A percentile compares a stretch with the other conserved stretches of the same genome.
Evolutionary conservation across 2,888 invertebrate species (phyloP).

Genomic region (Drosophila paracracens): DNA sequence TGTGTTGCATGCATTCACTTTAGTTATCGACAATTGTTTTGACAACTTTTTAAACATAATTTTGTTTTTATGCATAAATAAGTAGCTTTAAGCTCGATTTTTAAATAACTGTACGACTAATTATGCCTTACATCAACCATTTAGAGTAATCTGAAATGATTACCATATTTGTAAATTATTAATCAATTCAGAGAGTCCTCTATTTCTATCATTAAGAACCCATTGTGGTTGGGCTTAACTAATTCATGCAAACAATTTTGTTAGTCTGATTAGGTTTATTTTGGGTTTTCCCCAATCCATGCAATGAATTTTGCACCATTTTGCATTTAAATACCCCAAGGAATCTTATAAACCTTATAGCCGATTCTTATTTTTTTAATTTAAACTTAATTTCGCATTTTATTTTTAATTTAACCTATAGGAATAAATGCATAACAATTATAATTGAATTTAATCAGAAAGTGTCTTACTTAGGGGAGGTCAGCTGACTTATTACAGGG

Average conservation of each 20-base stretch:
- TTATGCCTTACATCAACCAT: neutral
- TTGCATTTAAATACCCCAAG: neutral
- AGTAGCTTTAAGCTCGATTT: neutral
- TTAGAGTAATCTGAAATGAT: neutral
- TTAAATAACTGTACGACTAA: too few species aligned
- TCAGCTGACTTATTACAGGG: conserved; percentile 1
- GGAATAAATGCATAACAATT: neutral
- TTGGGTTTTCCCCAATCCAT: neutral
- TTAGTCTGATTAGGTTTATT: neutral
- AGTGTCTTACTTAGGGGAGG: neutral
- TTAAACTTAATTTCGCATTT: neutral
- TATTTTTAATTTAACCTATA: neutral
- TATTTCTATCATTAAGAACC: neutral
- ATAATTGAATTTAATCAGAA: neutral
- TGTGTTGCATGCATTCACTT: neutral
- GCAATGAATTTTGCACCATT: neutral
- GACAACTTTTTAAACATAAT: neutral
- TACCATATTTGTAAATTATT: neutral
- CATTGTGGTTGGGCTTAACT: neutral
- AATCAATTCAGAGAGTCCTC: neutral
- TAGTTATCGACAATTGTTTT: neutral
- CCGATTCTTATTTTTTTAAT: neutral
- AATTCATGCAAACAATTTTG: neutral
- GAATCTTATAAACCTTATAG: too few species aligned
- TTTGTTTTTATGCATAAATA: neutral